Evolutionary conservation across 2,113 vertebrate genomes (phyloP), one percentile per base, ranked within the genome.

Genomic region (Nannobrachium achirus): DNA sequence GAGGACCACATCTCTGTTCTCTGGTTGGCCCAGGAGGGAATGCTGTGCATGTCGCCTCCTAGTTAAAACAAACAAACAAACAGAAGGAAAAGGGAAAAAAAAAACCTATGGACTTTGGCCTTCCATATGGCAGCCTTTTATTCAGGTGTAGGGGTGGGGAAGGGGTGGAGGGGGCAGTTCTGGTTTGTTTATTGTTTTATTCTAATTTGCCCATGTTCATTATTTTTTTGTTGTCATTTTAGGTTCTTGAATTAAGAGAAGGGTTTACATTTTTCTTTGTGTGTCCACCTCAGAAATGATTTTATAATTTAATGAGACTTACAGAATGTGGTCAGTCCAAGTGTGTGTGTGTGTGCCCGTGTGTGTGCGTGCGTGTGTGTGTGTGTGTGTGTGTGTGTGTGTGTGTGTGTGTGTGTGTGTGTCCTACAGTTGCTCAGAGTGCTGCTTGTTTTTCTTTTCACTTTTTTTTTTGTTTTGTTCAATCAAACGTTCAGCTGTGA

Each of bases 61-160:
- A 50, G 49, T 69, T 63, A 15, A 61, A 51, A 69, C 6, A 8
- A 40, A 57, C 55, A 56, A 9, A 16, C 6, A 7, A 19, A 38
- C 53, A 38, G 11, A 16, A 45, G 10, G 7, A 14, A 56, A 64
- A n/a, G n/a, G n/a, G n/a, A n/a, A 64, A 52, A n/a, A 66, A 45
- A 55, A 48, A 50, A 66, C 69, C 49, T 49, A 14, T 63, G 71
- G 59, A 80, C 80, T 71, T 63, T 56, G 79, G 78, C 74, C 46
- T 68, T 75, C 71, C 66, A 33, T 59, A 71, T 72, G 66, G 74
- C 68, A 78, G 58, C 72, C 57, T 71, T 77, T 81, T 42, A 57
- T 69, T 79, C 73, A 69, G 69, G 51, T 73, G 69, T 49, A 20
- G 58, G 53, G 61, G 53, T 1, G 46, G 41, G 39, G 61, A 60